Evolutionary conservation across 2,113 vertebrate genomes (phyloP), one percentile per base, ranked within the genome.

Genomic region (Uria lomvia): DNA sequence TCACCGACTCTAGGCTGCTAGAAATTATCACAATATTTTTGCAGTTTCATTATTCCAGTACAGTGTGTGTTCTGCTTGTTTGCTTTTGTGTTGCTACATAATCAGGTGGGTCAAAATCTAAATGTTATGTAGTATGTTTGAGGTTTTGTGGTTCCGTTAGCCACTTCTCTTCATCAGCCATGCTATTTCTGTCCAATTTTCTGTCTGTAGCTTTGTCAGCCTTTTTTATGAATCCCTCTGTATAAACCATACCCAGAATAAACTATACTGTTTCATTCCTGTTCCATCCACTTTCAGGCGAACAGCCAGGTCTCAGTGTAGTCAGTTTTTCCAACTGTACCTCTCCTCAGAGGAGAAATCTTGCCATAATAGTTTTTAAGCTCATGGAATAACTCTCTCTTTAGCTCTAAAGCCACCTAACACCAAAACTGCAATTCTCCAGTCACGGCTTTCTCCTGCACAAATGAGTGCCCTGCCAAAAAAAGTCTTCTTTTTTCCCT

Each of bases 271-370:
- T 59, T 92, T 38, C 73, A 42, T 40, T 77, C 38, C 74, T 82
- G 42, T 34, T 93, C 94, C 90, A 77, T 72, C 52, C 34, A 29
- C 71, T 52, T 65, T 72, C 74, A 72, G 88, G 88, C 90, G 86
- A 65, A 56, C 59, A 91, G 90, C 94, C 96, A 97, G 73, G 15
- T 73, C 85, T 86, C 4, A 1, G 27, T 45, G 55, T 8, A 60
- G 49, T 96, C 93, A 92, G 59, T 86, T 97, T 96, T 96, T 96
- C 95, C 96, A 90, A 5, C 11, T 86, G 68, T 72, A 56, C 50
- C 52, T 75, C 67, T 68, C 56, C 66, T 80, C 49, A 75, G 58
- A 78, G 81, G 9, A 85, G 71, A 82, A 82, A 53, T 62, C 43
- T 40, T 77, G 34, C 52, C 56, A 23, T 59, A 47, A 42, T 16